A percentile compares a stretch with the other conserved stretches of the same genome.
These are phyloP conservation scores for Drepana arcuata DNA, from an alignment of 1,140 invertebrate genomes.

Conservation along the genomic window DNA sequence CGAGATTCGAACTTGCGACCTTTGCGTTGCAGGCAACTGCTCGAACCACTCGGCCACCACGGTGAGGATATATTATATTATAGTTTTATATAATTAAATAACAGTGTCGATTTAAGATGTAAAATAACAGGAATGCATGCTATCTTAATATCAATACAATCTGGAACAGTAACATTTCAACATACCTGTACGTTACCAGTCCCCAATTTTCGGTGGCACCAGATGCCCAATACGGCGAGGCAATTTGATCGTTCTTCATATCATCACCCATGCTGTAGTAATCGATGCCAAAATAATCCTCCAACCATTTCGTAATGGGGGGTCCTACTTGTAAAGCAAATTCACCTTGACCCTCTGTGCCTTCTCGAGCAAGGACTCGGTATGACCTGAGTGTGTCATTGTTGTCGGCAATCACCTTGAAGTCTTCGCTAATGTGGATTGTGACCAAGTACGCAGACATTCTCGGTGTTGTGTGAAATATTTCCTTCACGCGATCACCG, in stretches of 20 bases:
- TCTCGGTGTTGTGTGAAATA: conserved; percentile 77
- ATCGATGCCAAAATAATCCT: conserved; percentile 46
- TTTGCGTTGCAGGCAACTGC: too few species aligned
- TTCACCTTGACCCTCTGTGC: conserved; percentile 76
- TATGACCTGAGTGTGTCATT: conserved; percentile 63
- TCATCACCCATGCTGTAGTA: conserved; percentile 57
- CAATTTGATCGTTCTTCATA: conserved; percentile 76
- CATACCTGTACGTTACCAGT: conserved; percentile 76
- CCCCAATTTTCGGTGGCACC: conserved; percentile 85
- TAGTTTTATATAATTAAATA: too few species aligned
- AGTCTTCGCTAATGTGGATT: conserved; percentile 79
- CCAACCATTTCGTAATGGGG: conserved; percentile 49
- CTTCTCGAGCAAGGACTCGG: conserved; percentile 79
- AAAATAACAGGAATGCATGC: not conserved
- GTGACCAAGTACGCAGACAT: conserved; percentile 91
- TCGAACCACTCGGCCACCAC: too few species aligned
- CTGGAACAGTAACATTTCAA: too few species aligned
- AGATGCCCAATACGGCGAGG: conserved; percentile 79
- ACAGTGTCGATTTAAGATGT: too few species aligned
- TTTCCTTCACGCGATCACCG: conserved; percentile 46
- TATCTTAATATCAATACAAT: not conserved
- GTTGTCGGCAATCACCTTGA: conserved; percentile 75
- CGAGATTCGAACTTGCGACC: too few species aligned
- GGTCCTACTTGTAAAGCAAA: conserved; percentile 74
- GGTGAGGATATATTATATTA: too few species aligned